Evolutionary conservation across 2,113 vertebrate genomes (phyloP).

Genomic region (Ceyx melanurus): DNA sequence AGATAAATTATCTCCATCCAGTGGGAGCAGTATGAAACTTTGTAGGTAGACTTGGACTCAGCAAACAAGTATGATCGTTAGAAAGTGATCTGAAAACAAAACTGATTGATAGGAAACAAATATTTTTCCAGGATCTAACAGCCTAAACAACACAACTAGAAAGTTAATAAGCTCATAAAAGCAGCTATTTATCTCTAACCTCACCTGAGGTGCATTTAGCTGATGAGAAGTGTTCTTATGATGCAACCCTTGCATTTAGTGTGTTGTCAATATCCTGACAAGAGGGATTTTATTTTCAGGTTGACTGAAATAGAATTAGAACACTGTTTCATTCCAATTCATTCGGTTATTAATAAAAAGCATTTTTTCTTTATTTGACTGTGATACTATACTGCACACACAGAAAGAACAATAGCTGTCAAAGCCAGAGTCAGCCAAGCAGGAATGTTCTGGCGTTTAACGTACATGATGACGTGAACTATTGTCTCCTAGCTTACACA

Average conservation of each 20-base stretch:
- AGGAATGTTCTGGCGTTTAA: conserved; percentile 20
- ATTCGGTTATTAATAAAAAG: conserved; percentile 52
- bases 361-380: conserved; percentile 51
- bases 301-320: conserved; percentile 36
- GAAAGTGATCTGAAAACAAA: neutral
- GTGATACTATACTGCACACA: conserved; percentile 3
- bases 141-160: neutral
- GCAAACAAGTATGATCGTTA: neutral
- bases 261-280: conserved; percentile 26
- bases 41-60: neutral
- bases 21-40: neutral
- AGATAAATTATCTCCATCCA: neutral
- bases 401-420: conserved; percentile 19
- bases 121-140: conserved; percentile 15
- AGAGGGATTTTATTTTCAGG: conserved; percentile 50
- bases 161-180: neutral
- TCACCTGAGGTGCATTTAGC: neutral
- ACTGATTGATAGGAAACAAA: neutral
- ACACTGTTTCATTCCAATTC: conserved; percentile 6
- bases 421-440: neutral
- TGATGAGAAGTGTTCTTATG: neutral
- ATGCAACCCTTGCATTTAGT: neutral
- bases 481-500: neutral
- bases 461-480: neutral
- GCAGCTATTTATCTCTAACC: neutral